Base-by-base conservation (phyloP, 2,113 vertebrate species). In the Hydropotes inermis region DNA sequence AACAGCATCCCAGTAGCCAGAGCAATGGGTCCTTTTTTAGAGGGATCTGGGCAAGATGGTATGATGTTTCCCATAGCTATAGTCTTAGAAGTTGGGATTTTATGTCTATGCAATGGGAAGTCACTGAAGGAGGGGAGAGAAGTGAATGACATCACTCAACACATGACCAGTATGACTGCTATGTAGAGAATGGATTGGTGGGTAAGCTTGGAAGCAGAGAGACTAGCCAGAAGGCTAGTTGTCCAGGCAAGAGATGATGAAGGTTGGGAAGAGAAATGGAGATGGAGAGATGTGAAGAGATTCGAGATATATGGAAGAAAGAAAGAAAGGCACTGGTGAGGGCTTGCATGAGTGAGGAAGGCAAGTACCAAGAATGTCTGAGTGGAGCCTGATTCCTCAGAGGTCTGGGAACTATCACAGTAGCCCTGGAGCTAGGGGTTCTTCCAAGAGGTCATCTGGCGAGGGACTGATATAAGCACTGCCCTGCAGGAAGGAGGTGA, bases 1-100 rank as follows among this genome's bases (percentile, higher is more conserved):
- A 25, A 70, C 11, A 87, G 57, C 70, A 89, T 19, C 50, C 43
- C 13, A 54, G 57, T 1, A 79, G 45, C 33, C n/a, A 50, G 43
- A 30, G 45, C 67, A 23, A 61, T 1, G 9, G 12, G 45, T 33
- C 45, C 25, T 78, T 45, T 45, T 99, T 99, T 97, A 76, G 25
- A 13, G 43, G 52, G 23, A 58, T 86, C 25, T 47, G 43, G 50
- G 6, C 16, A 81, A 28, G 50, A 78, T 7, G 55, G 33, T 19
- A 33, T 12, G 58, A 33, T 43, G 15, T 85, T 67, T 58, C 39
- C 64, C 45, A 89, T 0, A 39, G 9, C 13, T n/a, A 64, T 1
- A 23, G 45, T 47, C 78, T 33, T 78, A 43, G 15, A 78, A 78
- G 57, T 39, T 33, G 3, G n/a, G 39, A 55, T 57, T 91, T 87